Conservation (phyloP, 2,888 invertebrate species). For the Pollenia amentaria region DNA sequence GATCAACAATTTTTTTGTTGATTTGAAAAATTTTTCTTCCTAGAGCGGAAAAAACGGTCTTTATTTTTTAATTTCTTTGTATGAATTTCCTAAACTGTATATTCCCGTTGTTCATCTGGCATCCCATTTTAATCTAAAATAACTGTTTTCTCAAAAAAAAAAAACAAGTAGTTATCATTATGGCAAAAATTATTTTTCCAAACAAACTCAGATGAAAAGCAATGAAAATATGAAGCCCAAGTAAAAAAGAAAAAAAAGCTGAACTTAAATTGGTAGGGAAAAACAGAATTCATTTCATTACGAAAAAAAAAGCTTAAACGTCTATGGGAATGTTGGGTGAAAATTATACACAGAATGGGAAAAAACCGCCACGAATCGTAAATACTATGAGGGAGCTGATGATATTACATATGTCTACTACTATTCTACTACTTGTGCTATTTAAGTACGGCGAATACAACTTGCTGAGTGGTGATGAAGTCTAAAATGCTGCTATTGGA, state of each 20-base stretch:
- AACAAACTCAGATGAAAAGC: conserved; percentile 66
- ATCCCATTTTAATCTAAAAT: conserved; percentile 48
- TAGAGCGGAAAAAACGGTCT: too few relatives aligned
- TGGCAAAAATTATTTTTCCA: conserved; percentile 60
- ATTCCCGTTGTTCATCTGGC: conserved; percentile 3
- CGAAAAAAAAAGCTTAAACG: conserved; percentile 71
- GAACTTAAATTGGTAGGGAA: conserved; percentile 44
- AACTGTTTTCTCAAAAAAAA: conserved; percentile 43
- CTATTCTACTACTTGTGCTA: neutral
- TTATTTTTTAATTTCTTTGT: too few relatives aligned
- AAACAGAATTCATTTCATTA: conserved; percentile 71
- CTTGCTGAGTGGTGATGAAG: conserved; percentile 45
- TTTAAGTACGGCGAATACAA: conserved; percentile 4
- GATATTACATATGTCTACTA: conserved; percentile 32
- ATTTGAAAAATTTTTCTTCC: too few relatives aligned
- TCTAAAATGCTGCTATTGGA: neutral
- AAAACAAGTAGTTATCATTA: conserved; percentile 58
- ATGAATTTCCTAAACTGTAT: neutral
- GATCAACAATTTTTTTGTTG: too few relatives aligned
- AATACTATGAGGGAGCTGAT: conserved; percentile 25
- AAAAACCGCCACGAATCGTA: conserved; percentile 20
- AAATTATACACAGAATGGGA: conserved; percentile 47
- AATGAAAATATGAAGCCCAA: conserved; percentile 61
- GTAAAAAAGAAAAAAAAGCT: neutral
- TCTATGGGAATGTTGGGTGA: conserved; percentile 65